phyloP scores from a whole-genome alignment of 2,797 vertebrate genomes.

The Taeniopygia guttata region DNA sequence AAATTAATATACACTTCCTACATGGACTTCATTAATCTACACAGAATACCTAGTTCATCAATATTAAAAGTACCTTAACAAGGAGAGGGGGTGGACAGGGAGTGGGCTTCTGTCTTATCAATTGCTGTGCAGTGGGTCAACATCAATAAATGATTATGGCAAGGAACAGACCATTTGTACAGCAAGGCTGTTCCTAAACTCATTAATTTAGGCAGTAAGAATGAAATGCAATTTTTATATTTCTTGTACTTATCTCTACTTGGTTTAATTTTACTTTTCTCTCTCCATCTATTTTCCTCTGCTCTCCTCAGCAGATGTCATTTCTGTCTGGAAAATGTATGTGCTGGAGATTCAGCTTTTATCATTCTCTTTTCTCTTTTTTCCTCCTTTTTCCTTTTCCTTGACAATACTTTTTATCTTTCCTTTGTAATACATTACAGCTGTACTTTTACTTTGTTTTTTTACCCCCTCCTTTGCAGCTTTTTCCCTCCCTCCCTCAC shows the following conservation, averaged over 20 bases:
- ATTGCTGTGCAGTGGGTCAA: neutral
- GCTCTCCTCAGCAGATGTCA: neutral
- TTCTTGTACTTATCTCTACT: slow-evolving; percentile 16
- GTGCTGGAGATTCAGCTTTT: neutral
- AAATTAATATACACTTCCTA: neutral
- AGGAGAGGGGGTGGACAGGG: neutral
- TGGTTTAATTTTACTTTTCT: slow-evolving; percentile 33
- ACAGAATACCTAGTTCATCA: neutral
- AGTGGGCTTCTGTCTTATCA: neutral
- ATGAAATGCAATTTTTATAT: slow-evolving; percentile 12
- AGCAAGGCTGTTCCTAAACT: neutral
- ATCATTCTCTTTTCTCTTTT: neutral
- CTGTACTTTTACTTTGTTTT: neutral
- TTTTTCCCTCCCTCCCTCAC: neutral
- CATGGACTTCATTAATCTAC: slow-evolving; percentile 11
- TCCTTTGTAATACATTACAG: neutral
- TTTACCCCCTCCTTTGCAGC: fast-evolving
- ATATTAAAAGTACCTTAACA: slow-evolving; percentile 34
- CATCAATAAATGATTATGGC: slow-evolving; percentile 11
- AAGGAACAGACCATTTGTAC: neutral
- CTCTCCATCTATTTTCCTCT: neutral
- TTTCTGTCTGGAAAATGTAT: slow-evolving; percentile 10
- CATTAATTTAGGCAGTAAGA: slow-evolving; percentile 13
- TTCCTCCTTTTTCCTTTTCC: neutral
- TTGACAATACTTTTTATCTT: neutral